phyloP scores from a whole-genome alignment of 2,888 invertebrate genomes.

The Fragum fragum region DNA sequence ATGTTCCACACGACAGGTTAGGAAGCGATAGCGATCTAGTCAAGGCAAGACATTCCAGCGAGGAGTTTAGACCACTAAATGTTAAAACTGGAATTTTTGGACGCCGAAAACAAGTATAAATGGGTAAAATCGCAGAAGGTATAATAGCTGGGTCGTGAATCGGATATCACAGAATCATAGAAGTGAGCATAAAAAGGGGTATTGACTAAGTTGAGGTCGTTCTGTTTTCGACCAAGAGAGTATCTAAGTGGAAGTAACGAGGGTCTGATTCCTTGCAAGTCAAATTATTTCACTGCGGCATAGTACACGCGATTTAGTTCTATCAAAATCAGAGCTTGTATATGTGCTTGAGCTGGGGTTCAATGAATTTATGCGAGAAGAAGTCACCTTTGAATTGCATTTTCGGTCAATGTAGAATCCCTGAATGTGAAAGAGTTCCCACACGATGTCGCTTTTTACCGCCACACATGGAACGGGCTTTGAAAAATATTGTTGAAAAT shows the following conservation, averaged over 20 bases:
- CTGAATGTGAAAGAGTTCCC: not conserved
- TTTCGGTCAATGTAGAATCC: slow-evolving; percentile 10
- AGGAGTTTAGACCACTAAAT: not conserved
- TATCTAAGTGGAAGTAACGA: not conserved
- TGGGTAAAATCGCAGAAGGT: slow-evolving; percentile 8
- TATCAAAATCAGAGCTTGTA: slow-evolving; percentile 12
- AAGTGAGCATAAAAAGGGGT: not conserved
- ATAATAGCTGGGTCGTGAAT: slow-evolving; percentile 14
- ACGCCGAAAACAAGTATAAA: slow-evolving; percentile 23
- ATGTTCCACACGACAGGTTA: slow-evolving; percentile 39
- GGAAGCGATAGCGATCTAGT: slow-evolving; percentile 1
- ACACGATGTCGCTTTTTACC: too few species aligned
- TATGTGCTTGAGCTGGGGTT: slow-evolving; percentile 15
- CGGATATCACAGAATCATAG: slow-evolving; percentile 9
- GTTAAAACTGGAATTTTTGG: slow-evolving; percentile 21
- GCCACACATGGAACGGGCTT: too few species aligned
- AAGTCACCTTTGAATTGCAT: slow-evolving; percentile 5
- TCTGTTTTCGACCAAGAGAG: not conserved
- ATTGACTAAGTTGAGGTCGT: not conserved
- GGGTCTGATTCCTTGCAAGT: slow-evolving; percentile 2
- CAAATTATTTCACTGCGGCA: slow-evolving; percentile 36
- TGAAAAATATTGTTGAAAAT: too few species aligned
- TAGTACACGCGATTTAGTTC: slow-evolving; percentile 6
- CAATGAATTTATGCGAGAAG: not conserved
- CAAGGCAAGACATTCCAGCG: not conserved